A percentile compares a stretch with the other conserved stretches of the same genome.
Evolutionary conservation across 2,113 vertebrate genomes (phyloP).

Genomic region (Litocranius walleri): DNA sequence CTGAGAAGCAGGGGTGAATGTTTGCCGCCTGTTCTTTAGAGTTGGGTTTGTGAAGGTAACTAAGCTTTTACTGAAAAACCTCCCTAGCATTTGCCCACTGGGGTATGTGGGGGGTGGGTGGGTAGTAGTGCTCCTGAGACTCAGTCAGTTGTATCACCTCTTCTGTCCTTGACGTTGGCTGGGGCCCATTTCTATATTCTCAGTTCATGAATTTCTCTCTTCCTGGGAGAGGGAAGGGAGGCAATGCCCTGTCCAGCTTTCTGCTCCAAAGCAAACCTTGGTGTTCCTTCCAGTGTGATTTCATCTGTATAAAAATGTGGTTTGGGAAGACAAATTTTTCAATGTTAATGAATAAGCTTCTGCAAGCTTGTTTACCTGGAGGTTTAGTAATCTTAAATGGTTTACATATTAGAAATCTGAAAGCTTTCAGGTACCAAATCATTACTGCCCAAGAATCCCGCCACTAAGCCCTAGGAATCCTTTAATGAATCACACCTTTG

Average conservation of each 20-base stretch:
- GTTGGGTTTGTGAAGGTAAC: background rate
- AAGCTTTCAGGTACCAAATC: background rate
- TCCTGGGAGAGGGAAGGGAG: background rate
- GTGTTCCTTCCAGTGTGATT: background rate
- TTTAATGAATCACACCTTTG: background rate
- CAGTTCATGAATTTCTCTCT: background rate
- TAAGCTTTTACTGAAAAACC: background rate
- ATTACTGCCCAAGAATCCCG: background rate
- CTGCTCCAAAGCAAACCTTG: background rate
- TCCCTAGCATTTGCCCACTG: background rate
- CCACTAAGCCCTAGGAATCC: background rate
- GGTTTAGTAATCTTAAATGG: conserved; percentile 12
- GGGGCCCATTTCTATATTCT: background rate
- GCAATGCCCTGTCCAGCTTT: background rate
- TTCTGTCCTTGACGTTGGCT: conserved; percentile 35
- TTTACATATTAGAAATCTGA: conserved; percentile 31
- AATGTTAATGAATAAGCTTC: conserved; percentile 34
- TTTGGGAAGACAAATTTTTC: background rate
- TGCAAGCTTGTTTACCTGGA: conserved; percentile 2
- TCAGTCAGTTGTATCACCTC: background rate
- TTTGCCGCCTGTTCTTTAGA: conserved; percentile 34
- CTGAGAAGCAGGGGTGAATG: background rate
- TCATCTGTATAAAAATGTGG: background rate
- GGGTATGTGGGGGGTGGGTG: background rate
- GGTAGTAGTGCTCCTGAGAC: background rate